A percentile compares a stretch with the other conserved stretches of the same genome.
Conservation (phyloP, 2,797 vertebrate genomes). For the Pteronotus mesoamericanus region DNA sequence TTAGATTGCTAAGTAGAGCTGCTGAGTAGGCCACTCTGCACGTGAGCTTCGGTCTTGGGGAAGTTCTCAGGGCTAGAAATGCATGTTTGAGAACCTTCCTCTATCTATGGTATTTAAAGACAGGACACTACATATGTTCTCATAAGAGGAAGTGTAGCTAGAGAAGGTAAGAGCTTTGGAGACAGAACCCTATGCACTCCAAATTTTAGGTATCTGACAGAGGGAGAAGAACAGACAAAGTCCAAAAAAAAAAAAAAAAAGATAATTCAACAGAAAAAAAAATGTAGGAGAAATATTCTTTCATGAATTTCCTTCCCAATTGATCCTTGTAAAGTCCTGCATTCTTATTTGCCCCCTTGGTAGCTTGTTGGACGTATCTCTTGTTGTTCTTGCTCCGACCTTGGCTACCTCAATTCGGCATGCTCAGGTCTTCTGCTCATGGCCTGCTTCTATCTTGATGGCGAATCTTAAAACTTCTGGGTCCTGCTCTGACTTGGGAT, state of each 20-base stretch:
- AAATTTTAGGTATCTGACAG: background rate
- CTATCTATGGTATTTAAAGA: background rate
- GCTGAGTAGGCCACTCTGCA: too few species aligned
- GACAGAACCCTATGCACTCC: accelerated
- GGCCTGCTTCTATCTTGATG: background rate
- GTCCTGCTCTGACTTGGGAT: background rate
- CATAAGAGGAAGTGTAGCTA: background rate
- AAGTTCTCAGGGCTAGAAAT: background rate
- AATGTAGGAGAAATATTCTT: background rate
- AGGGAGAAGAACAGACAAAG: accelerated
- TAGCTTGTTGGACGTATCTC: background rate
- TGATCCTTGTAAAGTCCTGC: background rate
- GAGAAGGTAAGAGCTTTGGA: background rate
- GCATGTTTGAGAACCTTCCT: background rate
- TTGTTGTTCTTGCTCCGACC: accelerated
- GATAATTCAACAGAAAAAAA: background rate
- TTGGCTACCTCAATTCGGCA: background rate
- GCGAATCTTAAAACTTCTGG: background rate
- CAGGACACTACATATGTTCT: background rate
- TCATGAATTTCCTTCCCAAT: background rate
- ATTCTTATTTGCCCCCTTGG: background rate
- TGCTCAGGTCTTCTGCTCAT: background rate
- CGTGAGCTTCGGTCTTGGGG: accelerated
- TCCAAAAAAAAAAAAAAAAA: too few species aligned
- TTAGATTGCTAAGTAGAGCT: background rate